Evolutionary conservation across 2,113 vertebrate species (phyloP), one percentile per base, ranked within the genome.

Genomic region (Tetrax tetrax): DNA sequence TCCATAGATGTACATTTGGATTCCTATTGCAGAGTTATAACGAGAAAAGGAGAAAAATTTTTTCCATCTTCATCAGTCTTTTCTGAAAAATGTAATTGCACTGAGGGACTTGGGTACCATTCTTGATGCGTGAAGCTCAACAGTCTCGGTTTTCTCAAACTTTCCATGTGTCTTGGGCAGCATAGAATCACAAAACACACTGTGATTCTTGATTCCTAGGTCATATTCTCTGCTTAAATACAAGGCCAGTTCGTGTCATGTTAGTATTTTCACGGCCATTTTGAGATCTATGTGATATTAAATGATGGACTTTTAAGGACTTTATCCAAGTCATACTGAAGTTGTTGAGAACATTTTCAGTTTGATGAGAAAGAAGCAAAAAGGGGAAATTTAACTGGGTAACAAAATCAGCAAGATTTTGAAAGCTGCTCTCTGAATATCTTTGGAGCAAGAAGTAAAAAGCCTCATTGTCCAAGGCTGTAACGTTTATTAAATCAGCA

Each of bases 391-490:
- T 63, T 77, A 83, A 57, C 41, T 74, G 37, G 25, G 9, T 75
- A 77, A 35, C 82, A 96, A 86, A 70, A 51, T 66, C 71, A 75
- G 45, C 31, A 28, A 0, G 0, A 27, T 81, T 87, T 85, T 69
- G 83, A 66, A 90, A 90, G 48, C 51, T 77, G 3, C 37, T 93
- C 27, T 95, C 71, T 78, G 72, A 54, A 5, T 81, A 90, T 93
- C 92, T 94, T 53, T 89, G 83, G 80, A 93, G 69, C 77, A 84
- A 93, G 90, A 92, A 94, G 41, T 75, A 54, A 92, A 94, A 94
- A 86, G 80, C 76, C 65, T 93, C 65, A 72, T 89, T 96, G 93
- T 90, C 83, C 81, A 85, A 76, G 86, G 43, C 56, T 8, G 0
- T 86, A 64, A 64, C 66, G 19, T 69, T 90, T 81, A 15, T 83